phyloP scores from a whole-genome alignment of 2,113 vertebrate species.

The Coregonus clupeaformis region DNA sequence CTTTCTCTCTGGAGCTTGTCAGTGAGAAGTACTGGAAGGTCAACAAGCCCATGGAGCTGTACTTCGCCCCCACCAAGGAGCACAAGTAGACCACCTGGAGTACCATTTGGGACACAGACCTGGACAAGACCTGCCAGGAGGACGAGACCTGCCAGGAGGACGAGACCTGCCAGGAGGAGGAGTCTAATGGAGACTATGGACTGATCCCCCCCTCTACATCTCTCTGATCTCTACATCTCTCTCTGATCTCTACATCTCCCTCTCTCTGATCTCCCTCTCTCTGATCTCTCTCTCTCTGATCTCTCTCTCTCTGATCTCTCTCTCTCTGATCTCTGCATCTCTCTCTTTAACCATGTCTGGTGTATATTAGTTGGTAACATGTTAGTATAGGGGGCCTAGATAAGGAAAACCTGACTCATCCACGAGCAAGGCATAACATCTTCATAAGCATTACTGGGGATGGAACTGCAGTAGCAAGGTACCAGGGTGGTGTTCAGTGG shows the following conservation, averaged over 20 bases:
- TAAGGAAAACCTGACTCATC: background rate
- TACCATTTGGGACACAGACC: no score
- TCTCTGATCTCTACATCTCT: background rate
- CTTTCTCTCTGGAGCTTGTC: constrained; percentile 96
- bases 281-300: background rate
- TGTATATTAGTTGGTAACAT: background rate
- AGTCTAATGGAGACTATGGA: background rate
- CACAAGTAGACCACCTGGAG: constrained; percentile 83
- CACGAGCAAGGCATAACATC: no score
- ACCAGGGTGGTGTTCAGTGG: no score
- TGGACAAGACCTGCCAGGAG: no score
- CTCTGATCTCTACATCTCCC: background rate
- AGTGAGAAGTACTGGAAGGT: constrained; percentile 99
- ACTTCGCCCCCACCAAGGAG: constrained; percentile 97
- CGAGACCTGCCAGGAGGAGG: no score
- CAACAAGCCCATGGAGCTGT: constrained; percentile 99
- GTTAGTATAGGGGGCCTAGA: background rate
- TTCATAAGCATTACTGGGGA: no score
- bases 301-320: background rate
- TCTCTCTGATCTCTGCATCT: background rate
- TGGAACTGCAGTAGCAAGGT: no score
- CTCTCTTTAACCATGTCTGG: no score
- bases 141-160: no score
- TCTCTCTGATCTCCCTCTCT: no score
- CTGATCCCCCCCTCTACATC: background rate